Base-by-base conservation (phyloP, 2,888 invertebrate species). In the Noctua pronuba region DNA sequence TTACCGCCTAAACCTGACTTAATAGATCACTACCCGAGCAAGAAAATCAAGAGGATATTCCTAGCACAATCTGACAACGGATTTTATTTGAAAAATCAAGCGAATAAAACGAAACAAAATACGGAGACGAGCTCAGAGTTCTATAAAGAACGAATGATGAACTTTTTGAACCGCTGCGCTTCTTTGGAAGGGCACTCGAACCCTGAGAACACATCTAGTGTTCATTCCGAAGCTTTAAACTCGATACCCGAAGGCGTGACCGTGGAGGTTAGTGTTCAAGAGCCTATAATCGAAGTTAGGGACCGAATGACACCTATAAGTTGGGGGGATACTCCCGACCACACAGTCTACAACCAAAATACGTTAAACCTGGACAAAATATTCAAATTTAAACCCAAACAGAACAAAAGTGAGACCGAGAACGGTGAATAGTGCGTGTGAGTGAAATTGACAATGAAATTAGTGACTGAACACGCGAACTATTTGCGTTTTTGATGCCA, bases 1-100 rank as follows among this genome's bases (percentile, higher is more conserved):
- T 86, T 95, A 2, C 93, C 94, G 0, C 95, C 97, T 0, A 97
- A 97, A 86, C 97, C 97, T 0, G 97, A 97, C 86, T 91, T 97
- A 55, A 95, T 97, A 38, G 97, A 97, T 38, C 96, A 97, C 85
- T 97, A 97, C 81, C 97, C 97, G 0, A 96, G 93, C 81, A 95
- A 94, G 79, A 97, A 97, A 86, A 95, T 97, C 28, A 97, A 97
- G 74, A 96, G 95, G 75, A 97, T 97, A 89, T 96, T 97, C 65
- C 79, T 96, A 52, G 94, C 95, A 6, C 95, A 96, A 80, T 94
- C 93, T 76, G 95, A 96, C 73, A 94, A 94, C 78, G 95, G 95
- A 2, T 96, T 95, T 77, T 96, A 95, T 88, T 89, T 96, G 28
- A 95, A 95, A 88, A 94, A 95, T 75, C 95, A 92, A 93, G 97